Conservation (phyloP, 2,797 vertebrate genomes). For the Uromys caudimaculatus region DNA sequence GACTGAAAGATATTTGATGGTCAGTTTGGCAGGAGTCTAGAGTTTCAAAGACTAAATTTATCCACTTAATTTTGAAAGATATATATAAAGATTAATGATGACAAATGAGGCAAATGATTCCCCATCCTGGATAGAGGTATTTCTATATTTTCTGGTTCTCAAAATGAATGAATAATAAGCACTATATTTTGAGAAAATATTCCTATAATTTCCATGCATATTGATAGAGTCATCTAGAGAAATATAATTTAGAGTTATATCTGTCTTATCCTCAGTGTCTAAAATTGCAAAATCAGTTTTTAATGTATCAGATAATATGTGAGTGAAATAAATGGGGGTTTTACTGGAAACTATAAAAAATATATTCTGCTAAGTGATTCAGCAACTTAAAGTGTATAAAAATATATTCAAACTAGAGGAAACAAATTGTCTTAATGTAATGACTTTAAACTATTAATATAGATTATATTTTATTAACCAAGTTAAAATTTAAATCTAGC, state of each 20-base stretch:
- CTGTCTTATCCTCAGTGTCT: not conserved
- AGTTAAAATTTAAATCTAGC: constrained; percentile 71
- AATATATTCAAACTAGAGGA: constrained; percentile 28
- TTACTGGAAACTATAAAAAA: constrained; percentile 16
- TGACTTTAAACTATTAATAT: constrained; percentile 57
- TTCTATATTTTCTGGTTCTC: not conserved
- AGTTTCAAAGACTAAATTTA: not conserved
- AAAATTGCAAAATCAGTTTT: not conserved
- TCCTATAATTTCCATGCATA: not conserved
- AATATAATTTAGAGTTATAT: not conserved
- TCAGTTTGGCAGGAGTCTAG: not conserved
- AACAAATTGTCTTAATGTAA: constrained; percentile 52
- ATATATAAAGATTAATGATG: not conserved
- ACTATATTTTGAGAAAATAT: not conserved
- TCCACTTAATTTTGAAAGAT: not conserved
- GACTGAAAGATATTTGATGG: not conserved
- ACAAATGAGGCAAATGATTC: not conserved
- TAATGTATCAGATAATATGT: constrained; percentile 22
- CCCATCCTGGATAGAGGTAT: not conserved
- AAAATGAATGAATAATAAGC: not conserved
- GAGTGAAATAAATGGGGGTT: not conserved
- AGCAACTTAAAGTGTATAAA: constrained; percentile 52
- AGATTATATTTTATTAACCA: constrained; percentile 50
- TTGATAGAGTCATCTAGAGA: not conserved
- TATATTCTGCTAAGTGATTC: not conserved